Conservation (phyloP, 2,113 vertebrate species). For the Symphodus melops region DNA sequence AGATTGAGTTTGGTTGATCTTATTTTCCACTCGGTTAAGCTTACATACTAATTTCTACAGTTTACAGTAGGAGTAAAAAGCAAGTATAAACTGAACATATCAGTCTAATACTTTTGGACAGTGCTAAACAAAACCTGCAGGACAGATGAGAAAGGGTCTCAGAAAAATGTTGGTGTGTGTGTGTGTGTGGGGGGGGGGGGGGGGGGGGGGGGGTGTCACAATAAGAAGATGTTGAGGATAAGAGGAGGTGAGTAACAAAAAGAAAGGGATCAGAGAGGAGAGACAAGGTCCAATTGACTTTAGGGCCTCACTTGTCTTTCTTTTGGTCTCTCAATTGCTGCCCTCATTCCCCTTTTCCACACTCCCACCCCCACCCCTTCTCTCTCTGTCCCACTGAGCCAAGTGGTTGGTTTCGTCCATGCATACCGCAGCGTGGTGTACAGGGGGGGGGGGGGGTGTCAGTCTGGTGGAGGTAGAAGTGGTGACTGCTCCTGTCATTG, state of each 20-base stretch:
- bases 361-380: conserved; percentile 5
- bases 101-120: background rate
- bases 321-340: conserved; percentile 58
- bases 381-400: conserved; percentile 25
- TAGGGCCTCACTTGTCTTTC: conserved; percentile 59
- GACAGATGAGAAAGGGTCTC: conserved; percentile 27
- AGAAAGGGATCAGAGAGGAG: conserved; percentile 36
- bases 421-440: conserved; percentile 12
- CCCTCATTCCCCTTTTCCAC: conserved; percentile 45
- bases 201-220: background rate
- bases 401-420: conserved; percentile 56
- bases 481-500: conserved; percentile 80
- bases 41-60: too few relatives aligned
- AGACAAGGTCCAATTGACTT: conserved; percentile 62
- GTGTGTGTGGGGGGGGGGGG: too few relatives aligned
- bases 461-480: conserved; percentile 66
- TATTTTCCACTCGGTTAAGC: too few relatives aligned
- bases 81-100: background rate
- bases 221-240: conserved; percentile 19
- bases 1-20: too few relatives aligned
- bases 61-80: background rate
- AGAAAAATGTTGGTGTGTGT: background rate
- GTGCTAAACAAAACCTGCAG: conserved; percentile 16
- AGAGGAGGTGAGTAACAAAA: conserved; percentile 19
- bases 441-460: conserved; percentile 10